Evolutionary conservation across 2,113 vertebrate genomes (phyloP), one percentile per base, ranked within the genome.

Genomic region (Dasypus novemcinctus): DNA sequence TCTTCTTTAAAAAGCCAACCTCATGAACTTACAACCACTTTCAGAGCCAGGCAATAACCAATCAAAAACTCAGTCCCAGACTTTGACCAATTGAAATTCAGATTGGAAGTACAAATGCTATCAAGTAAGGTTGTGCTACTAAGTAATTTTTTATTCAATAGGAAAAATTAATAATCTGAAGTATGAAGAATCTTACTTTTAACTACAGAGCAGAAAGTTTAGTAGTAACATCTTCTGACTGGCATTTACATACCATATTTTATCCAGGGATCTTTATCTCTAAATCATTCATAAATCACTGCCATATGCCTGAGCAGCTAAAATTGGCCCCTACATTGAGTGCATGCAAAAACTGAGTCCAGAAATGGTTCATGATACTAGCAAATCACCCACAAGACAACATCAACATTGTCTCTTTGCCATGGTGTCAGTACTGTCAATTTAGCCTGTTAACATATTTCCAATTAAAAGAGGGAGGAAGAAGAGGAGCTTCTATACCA

Each of bases 1-100:
- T 98, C 98, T 93, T 92, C 87, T 97, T 96, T 89, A 93, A 97
- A 92, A 97, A 94, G 96, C 6, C 94, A 93, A 86, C 36, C 41
- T 95, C 92, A 93, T 95, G 93, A 97, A 97, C 46, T 97, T 91
- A 95, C 97, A 95, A 96, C 72, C 91, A 91, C 85, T 97, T 43
- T 13, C 0, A 78, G 87, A 97, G 79, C 38, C 76, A 93, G 33
- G 96, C 94, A 87, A 88, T 94, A 96, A 72, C 21, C 75, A 95
- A 91, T 90, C 89, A 97, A 96, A 97, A 97, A 80, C n/a, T 89
- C 17, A 92, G 97, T 88, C 33, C 0, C 61, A 83, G 33, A 84
- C 92, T 94, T 81, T 90, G 78, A 59, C 92, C 97, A 97, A 72
- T 21, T 90, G 46, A 81, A 97, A 87, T 86, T 15, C 1, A 43